Evolutionary conservation across 2,888 invertebrate species (phyloP), one percentile per base, ranked within the genome.

Genomic region (Cheilosia variabilis): DNA sequence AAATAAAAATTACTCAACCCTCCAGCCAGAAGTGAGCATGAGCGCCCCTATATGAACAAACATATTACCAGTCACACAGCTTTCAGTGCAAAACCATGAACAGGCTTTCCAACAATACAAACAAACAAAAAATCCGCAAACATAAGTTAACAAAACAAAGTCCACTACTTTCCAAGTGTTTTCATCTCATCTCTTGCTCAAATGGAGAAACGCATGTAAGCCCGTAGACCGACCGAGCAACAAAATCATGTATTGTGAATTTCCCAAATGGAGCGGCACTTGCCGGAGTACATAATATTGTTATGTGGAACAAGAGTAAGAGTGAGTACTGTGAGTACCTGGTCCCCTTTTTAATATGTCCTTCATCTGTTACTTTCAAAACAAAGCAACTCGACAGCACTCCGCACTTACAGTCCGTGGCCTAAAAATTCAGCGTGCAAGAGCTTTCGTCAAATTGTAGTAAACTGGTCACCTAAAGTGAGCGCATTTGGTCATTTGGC

Each of bases 281-380:
- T 50, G 24, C 34, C 52, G 24, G 34, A 53, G 72, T 62, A 15
- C 41, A 52, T 73, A 2, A 2, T 31, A 3, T 37, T 37, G 13
- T 4, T 52, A 75, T 47, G 63, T 75, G 63, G 58, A 76, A 69
- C 52, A 76, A 69, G 75, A 69, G 63, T 65, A 69, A 75, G 65
- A 58, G 71, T 65, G 58, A 52, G 45, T 58, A 6, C 4, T 6
- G 4, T 1, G 1, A 31, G 19, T 68, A 52, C 57, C 68, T 45
- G 43, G 62, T 43, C 69, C 75, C 53, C 65, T 43, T 53, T 53
- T 45, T 0, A 31, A 4, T 47, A 22, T 65, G 77, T 68, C 82
- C 77, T 82, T 72, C 72, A 72, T 60, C 60, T 50, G 65, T 73
- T 27, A 68, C 73, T 50, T 45, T 47, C 13, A 52, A 58, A 22